phyloP scores from a whole-genome alignment of 1,140 invertebrate genomes.

The Musca domestica region DNA sequence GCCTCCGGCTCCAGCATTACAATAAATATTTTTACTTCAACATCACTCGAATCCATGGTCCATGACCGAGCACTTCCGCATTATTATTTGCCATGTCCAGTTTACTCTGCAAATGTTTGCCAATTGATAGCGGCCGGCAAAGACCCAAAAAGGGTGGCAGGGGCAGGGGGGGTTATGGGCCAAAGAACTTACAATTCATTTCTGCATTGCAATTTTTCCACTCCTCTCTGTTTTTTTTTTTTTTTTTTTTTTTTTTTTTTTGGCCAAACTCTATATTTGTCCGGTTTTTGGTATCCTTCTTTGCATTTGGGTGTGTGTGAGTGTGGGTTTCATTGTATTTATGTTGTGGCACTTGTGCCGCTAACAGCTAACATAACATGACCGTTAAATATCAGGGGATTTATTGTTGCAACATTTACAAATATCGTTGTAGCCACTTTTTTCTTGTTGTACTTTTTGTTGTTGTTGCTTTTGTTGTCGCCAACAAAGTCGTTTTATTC shows the following conservation, averaged over 20 bases:
- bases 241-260: no score
- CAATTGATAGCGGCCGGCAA: constrained; percentile 12
- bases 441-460: neutral
- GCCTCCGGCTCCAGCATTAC: no score
- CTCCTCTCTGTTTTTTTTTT: no score
- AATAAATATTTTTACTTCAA: no score
- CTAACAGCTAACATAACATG: neutral
- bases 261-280: no score
- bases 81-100: constrained; percentile 12
- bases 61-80: neutral
- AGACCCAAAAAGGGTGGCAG: no score
- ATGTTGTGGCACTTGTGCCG: neutral
- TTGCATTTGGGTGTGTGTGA: neutral
- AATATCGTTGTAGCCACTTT: neutral
- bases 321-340: neutral
- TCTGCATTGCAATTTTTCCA: no score
- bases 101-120: neutral
- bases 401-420: constrained; percentile 15
- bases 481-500: neutral
- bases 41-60: no score
- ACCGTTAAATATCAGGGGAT: constrained; percentile 14
- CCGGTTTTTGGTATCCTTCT: no score
- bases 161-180: no score
- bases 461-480: no score
- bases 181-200: no score